Evolutionary conservation across 1,140 invertebrate species (phyloP).

Genomic region (Dryas iulia): DNA sequence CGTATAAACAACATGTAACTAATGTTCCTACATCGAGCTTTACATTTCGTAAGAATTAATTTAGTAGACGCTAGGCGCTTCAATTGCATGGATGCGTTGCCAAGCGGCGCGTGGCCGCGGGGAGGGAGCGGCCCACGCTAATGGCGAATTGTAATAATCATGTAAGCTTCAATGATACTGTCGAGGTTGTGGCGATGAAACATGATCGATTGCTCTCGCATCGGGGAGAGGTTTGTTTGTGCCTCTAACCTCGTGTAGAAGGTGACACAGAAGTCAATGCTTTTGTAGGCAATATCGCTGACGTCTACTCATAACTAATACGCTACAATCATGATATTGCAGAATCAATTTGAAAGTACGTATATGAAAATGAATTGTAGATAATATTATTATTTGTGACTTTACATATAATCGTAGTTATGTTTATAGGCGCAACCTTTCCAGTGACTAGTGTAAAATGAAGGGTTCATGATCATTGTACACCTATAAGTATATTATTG

Average conservation of each 20-base stretch:
- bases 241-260: slow-evolving; percentile 11
- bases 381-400: too few relatives aligned
- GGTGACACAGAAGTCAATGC: slow-evolving; percentile 7
- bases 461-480: too few relatives aligned
- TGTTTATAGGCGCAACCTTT: too few relatives aligned
- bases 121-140: background rate
- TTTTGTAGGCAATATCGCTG: background rate
- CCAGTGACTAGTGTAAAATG: too few relatives aligned
- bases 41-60: background rate
- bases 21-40: background rate
- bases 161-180: slow-evolving; percentile 10
- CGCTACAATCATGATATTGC: too few relatives aligned
- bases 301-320: too few relatives aligned
- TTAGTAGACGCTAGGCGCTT: background rate
- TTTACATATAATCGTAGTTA: too few relatives aligned
- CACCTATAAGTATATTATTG: too few relatives aligned
- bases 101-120: background rate
- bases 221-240: background rate
- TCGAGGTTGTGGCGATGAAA: slow-evolving; percentile 8
- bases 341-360: too few relatives aligned
- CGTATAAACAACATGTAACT: background rate
- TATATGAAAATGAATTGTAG: too few relatives aligned
- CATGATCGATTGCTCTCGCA: slow-evolving; percentile 3
- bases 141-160: slow-evolving; percentile 11
- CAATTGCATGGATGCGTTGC: background rate